A percentile compares a stretch with the other conserved stretches of the same genome.
These are phyloP conservation scores for Urophycis tenuis DNA, from an alignment of 2,797 vertebrate genomes.

Conservation along the genomic window DNA sequence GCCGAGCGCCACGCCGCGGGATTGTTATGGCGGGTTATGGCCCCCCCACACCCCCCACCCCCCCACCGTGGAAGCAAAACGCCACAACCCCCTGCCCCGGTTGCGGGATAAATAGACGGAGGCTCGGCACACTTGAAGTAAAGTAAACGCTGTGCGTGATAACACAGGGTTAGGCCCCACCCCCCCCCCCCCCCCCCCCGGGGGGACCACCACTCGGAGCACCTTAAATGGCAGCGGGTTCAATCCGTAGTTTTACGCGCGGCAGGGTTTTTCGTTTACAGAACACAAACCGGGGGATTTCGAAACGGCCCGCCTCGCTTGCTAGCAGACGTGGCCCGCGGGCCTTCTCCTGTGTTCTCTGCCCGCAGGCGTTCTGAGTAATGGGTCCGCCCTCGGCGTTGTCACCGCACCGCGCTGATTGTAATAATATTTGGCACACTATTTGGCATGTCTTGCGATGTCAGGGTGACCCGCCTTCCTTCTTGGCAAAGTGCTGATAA, in stretches of 20 bases:
- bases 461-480: neutral
- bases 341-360: no score
- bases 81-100: no score
- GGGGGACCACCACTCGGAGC: conserved; percentile 19
- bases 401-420: neutral
- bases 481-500: neutral
- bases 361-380: neutral
- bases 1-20: no score
- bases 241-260: conserved; percentile 48
- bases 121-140: conserved; percentile 38
- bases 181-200: conserved; percentile 24
- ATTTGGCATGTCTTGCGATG: neutral
- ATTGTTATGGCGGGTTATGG: conserved; percentile 23
- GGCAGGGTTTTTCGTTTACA: conserved; percentile 51
- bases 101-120: conserved; percentile 45
- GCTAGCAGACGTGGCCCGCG: neutral
- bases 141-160: conserved; percentile 48
- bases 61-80: conserved; percentile 1
- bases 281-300: conserved; percentile 30
- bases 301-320: neutral
- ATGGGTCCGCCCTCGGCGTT: neutral
- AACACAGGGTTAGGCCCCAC: conserved; percentile 8
- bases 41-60: conserved; percentile 31
- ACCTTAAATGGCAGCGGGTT: conserved; percentile 57
- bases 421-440: neutral